phyloP scores from a whole-genome alignment of 2,113 vertebrate species.

The Aptenodytes forsteri region DNA sequence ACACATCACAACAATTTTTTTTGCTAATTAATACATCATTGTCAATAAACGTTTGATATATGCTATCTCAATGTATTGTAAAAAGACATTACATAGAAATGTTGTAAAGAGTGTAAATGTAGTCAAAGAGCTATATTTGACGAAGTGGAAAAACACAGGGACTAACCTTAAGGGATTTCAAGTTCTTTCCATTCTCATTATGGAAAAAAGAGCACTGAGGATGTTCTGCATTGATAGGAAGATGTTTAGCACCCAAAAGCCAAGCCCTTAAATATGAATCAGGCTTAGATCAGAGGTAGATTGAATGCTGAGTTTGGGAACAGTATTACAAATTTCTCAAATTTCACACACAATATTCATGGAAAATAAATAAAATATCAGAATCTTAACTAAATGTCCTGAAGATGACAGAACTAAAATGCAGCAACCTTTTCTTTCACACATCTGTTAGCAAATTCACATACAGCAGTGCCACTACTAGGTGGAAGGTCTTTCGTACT shows the following conservation, averaged over 20 bases:
- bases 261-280: neutral
- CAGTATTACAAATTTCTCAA: neutral
- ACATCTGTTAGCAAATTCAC: neutral
- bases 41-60: neutral
- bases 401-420: neutral
- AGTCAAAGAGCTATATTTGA: neutral
- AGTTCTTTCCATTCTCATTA: neutral
- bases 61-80: neutral
- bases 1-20: neutral
- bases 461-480: neutral
- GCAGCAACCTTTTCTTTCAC: neutral
- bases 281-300: neutral
- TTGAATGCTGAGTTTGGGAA: neutral
- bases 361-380: neutral
- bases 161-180: neutral
- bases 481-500: neutral
- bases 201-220: neutral
- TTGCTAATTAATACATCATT: neutral
- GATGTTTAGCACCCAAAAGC: neutral
- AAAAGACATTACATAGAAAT: neutral
- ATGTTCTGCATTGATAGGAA: neutral
- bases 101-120: neutral
- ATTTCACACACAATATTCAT: neutral
- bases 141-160: neutral
- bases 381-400: neutral